Evolutionary conservation across 1,140 invertebrate species (phyloP), one percentile per base, ranked within the genome.

Genomic region (Drosophila nigrodunni): DNA sequence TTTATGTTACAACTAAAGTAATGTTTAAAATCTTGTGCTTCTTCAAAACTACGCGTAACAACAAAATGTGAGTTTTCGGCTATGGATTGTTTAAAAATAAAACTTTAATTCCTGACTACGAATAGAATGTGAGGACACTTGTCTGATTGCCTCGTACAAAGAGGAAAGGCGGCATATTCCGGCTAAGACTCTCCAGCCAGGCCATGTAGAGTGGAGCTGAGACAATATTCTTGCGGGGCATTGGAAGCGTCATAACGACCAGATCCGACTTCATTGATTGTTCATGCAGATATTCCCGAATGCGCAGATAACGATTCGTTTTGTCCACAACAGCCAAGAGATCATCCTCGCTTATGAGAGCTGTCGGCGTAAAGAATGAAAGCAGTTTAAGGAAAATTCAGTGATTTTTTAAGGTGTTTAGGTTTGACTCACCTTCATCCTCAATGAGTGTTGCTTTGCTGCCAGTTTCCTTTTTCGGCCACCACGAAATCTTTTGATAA

Each of bases 111-210:
- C 46, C 2, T 15, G n/a, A 21, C 94, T 95, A 99, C 44, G 98
- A 99, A 93, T 99, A 99, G 94, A 98, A 99, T 44, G 98, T 99
- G 61, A 99, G 94, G 39, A 99, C 98, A 78, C 97, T 98, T 7
- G 96, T 96, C 93, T 99, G 98, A 93, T 99, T 99, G 72, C 98
- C 98, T 81, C 98, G 94, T 52, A 99, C 96, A 49, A 99, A 95
- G 64, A 99, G 93, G 93, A 98, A 96, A 11, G 97, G 96, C 71
- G 98, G 98, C 96, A 98, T 96, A 78, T 96, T 95, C 73, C 94
- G 93, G 3, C 97, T 98, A n/a, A 99, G 93, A 2, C 96, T 95
- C 92, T 99, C 97, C 73, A 99, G 92, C 98, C 98, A 99, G 6
- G 97, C 96, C 95, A 98, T 96, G 93, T 99, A 99, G 13, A 99